A percentile compares a stretch with the other conserved stretches of the same genome.
These are phyloP conservation scores for Patiria miniata DNA, from an alignment of 35 echinoderm and acorn worm genomes.

Conservation along the genomic window DNA sequence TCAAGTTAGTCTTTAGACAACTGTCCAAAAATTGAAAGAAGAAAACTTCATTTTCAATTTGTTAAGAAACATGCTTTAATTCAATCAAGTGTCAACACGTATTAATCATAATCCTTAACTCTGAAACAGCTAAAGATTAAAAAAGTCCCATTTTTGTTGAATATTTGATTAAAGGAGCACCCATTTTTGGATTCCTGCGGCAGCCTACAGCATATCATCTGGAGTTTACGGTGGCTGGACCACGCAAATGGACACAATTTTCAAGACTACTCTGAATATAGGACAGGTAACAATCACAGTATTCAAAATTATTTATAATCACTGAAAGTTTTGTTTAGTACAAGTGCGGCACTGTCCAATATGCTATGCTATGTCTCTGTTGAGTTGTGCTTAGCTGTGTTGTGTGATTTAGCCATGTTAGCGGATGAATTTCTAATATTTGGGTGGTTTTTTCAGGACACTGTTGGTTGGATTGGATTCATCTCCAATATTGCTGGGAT, in stretches of 20 bases:
- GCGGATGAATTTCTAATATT: background rate
- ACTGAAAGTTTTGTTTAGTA: no score
- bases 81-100: no score
- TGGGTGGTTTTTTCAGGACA: background rate
- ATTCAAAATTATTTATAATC: background rate
- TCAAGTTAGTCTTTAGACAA: conserved; percentile 12
- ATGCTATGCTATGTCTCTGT: background rate
- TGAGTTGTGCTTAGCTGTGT: background rate
- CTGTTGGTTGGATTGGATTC: conserved; percentile 41
- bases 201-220: conserved; percentile 57
- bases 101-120: no score
- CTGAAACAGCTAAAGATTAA: no score
- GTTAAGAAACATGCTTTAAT: no score
- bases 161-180: background rate
- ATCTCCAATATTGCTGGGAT: conserved; percentile 14
- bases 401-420: background rate
- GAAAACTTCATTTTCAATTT: no score
- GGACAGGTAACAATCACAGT: conserved; percentile 26
- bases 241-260: conserved; percentile 54
- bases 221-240: conserved; percentile 65
- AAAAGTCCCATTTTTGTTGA: no score
- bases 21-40: no score
- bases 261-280: background rate
- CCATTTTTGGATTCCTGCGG: conserved; percentile 49
- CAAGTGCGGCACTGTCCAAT: no score